Percentiles rank a stretch among this genome's conserved stretches.
Conservation (phyloP, 2,113 vertebrate species). For the Hystrix brachyura region DNA sequence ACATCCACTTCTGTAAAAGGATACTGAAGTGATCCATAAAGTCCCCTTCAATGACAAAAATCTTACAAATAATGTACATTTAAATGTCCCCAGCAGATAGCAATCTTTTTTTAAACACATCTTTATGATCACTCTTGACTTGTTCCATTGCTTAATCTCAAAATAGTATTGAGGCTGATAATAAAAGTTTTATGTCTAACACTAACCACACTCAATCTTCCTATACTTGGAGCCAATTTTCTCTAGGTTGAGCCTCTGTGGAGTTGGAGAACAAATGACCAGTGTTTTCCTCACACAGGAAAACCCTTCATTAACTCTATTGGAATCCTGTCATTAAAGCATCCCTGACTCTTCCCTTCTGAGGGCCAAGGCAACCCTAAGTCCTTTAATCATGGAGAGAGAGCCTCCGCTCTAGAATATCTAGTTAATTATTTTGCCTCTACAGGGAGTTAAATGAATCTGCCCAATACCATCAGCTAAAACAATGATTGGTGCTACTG, state of each 20-base stretch:
- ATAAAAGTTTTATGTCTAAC: slow-evolving; percentile 73
- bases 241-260: slow-evolving; percentile 38
- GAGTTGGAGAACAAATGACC: slow-evolving; percentile 73
- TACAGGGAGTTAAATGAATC: slow-evolving; percentile 60
- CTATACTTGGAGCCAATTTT: slow-evolving; percentile 57
- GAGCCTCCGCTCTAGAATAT: slow-evolving; percentile 57
- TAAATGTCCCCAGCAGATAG: slow-evolving; percentile 56
- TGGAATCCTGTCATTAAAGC: slow-evolving; percentile 69
- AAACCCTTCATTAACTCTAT: slow-evolving; percentile 63
- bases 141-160: slow-evolving; percentile 67
- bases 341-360: slow-evolving; percentile 51
- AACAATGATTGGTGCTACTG: slow-evolving; percentile 4
- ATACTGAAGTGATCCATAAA: slow-evolving; percentile 48
- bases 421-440: slow-evolving; percentile 66
- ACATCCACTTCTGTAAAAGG: slow-evolving; percentile 56
- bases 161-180: slow-evolving; percentile 63
- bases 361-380: slow-evolving; percentile 5
- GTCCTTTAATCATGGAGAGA: slow-evolving; percentile 71
- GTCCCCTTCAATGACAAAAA: slow-evolving; percentile 55
- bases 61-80: slow-evolving; percentile 52
- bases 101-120: slow-evolving; percentile 60
- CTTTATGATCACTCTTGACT: slow-evolving; percentile 62
- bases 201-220: slow-evolving; percentile 56
- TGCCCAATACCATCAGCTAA: slow-evolving; percentile 24
- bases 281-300: slow-evolving; percentile 68